Evolutionary conservation across 2,888 invertebrate species (phyloP).

Genomic region (Listrodromus nycthemerus): DNA sequence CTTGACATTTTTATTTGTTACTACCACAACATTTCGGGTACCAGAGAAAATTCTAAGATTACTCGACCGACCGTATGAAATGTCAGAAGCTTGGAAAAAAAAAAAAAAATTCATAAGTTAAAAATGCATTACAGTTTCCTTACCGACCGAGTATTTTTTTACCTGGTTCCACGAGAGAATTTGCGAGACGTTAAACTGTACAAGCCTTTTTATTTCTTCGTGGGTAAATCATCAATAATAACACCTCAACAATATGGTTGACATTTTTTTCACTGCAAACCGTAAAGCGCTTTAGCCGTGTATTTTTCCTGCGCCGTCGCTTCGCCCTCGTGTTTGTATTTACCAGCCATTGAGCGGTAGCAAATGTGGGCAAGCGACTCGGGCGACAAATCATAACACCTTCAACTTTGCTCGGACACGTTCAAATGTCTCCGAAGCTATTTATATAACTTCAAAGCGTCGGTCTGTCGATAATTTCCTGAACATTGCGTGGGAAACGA

Average conservation of each 20-base stretch:
- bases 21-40: too few relatives aligned
- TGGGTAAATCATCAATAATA: not conserved
- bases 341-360: constrained; percentile 40
- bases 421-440: constrained; percentile 39
- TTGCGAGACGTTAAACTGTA: too few relatives aligned
- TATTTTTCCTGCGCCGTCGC: not conserved
- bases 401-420: constrained; percentile 49
- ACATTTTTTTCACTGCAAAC: not conserved
- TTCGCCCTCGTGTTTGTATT: not conserved
- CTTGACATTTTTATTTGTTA: too few relatives aligned
- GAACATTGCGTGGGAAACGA: constrained; percentile 8
- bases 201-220: too few relatives aligned
- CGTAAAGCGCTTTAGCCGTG: not conserved
- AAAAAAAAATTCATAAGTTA: too few relatives aligned
- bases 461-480: constrained; percentile 52
- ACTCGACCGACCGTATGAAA: too few relatives aligned
- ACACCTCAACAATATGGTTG: not conserved
- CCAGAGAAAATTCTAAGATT: too few relatives aligned
- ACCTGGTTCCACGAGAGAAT: too few relatives aligned
- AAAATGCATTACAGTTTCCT: too few relatives aligned
- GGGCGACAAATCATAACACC: constrained; percentile 29
- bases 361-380: constrained; percentile 19
- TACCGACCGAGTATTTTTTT: too few relatives aligned
- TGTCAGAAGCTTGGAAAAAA: too few relatives aligned
- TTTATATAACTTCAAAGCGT: constrained; percentile 44